Percentiles rank a stretch among this genome's conserved stretches.
Conservation (phyloP, 2,113 vertebrate species). For the Lampris incognitus region DNA sequence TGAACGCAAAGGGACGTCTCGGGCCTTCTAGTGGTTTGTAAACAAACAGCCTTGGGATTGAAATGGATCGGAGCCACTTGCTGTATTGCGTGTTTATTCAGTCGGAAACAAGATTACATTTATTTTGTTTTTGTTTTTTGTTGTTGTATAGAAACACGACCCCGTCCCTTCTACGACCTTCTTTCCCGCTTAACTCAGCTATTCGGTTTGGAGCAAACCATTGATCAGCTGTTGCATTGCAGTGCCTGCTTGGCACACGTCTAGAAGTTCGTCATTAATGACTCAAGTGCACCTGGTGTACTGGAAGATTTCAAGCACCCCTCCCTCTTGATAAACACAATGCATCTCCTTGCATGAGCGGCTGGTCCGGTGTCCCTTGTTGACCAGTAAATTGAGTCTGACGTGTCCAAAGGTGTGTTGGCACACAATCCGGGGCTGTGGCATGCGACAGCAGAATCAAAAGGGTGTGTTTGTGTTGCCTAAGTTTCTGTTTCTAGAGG, state of each 20-base stretch:
- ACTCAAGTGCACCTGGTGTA: slow-evolving; percentile 35
- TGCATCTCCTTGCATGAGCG: slow-evolving; percentile 48
- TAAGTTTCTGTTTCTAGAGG: slow-evolving; percentile 75
- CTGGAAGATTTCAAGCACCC: slow-evolving; percentile 48
- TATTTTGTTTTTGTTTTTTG: background rate
- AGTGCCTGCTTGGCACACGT: slow-evolving; percentile 26
- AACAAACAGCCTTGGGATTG: background rate
- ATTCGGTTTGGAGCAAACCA: background rate
- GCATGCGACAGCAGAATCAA: slow-evolving; percentile 39
- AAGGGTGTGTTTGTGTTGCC: slow-evolving; percentile 61
- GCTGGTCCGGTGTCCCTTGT: slow-evolving; percentile 57
- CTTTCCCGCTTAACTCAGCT: background rate
- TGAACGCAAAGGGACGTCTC: too few relatives aligned
- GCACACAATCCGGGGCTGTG: slow-evolving; percentile 31
- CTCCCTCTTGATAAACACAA: slow-evolving; percentile 80
- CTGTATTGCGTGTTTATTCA: background rate
- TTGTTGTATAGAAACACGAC: background rate
- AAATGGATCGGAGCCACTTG: background rate
- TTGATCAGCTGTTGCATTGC: background rate
- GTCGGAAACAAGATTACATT: background rate
- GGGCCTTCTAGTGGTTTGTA: too few relatives aligned
- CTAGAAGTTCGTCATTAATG: slow-evolving; percentile 9
- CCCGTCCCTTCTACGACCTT: background rate
- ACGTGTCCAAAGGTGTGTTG: slow-evolving; percentile 72
- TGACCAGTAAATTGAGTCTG: slow-evolving; percentile 49